Evolutionary conservation across 2,797 vertebrate species (phyloP).

Genomic region (Danionella dracula): DNA sequence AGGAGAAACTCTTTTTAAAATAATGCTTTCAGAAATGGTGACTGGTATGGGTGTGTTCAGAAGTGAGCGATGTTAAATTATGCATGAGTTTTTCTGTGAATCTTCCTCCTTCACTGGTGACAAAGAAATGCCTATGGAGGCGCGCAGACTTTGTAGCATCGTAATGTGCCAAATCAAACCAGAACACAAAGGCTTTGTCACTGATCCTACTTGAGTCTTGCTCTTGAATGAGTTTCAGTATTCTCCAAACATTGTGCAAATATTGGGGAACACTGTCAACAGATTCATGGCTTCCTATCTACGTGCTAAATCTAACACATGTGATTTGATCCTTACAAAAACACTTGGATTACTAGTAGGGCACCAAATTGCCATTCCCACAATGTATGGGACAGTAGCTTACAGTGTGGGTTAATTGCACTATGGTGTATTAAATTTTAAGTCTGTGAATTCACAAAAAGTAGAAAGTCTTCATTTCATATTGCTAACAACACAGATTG

Average conservation of each 20-base stretch:
- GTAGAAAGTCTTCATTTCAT: no score
- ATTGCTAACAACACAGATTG: no score
- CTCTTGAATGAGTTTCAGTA: constrained; percentile 13
- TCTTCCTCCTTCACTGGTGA: neutral
- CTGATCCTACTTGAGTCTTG: neutral
- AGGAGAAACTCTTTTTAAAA: neutral
- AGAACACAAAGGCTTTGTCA: neutral
- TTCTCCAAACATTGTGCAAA: constrained; percentile 17
- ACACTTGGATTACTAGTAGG: neutral
- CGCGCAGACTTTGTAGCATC: neutral
- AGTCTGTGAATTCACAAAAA: no score
- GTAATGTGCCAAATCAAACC: constrained; percentile 23
- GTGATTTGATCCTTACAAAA: constrained; percentile 14
- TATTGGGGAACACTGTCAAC: constrained; percentile 17
- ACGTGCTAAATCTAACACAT: constrained; percentile 6
- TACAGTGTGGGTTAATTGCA: neutral
- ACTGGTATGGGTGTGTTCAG: neutral
- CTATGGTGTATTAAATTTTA: neutral
- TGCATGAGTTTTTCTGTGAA: constrained; percentile 33
- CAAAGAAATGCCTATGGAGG: neutral
- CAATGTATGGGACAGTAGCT: neutral
- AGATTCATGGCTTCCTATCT: constrained; percentile 27
- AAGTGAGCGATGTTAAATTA: constrained; percentile 20
- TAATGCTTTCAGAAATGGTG: neutral
- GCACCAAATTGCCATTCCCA: neutral